A percentile compares a stretch with the other conserved stretches of the same genome.
phyloP scores from a whole-genome alignment of 2,888 invertebrate species.

The Cephus runcator region DNA sequence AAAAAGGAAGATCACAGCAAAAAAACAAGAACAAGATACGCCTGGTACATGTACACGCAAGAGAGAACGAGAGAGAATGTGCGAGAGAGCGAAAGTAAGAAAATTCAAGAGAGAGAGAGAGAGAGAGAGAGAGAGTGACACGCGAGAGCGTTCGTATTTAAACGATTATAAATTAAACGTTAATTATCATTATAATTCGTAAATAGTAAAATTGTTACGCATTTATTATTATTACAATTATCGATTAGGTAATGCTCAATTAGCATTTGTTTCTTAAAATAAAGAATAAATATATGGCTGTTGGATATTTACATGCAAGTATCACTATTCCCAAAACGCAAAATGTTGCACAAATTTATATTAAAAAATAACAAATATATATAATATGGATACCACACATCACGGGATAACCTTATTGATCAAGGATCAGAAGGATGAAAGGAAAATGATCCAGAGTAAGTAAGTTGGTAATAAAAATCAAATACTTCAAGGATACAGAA shows the following conservation, averaged over 20 bases:
- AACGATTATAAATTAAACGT: constrained; percentile 64
- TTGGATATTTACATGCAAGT: constrained; percentile 62
- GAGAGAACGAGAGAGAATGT: neutral
- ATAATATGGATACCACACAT: neutral
- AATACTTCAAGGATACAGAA: neutral
- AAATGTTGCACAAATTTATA: neutral
- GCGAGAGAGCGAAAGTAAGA: no score
- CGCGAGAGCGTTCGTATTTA: constrained; percentile 59
- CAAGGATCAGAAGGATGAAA: neutral
- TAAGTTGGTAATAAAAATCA: neutral
- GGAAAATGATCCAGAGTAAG: neutral
- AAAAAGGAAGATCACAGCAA: neutral
- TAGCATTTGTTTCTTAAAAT: constrained; percentile 67
- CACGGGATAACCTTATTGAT: neutral
- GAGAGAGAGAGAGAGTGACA: constrained; percentile 24
- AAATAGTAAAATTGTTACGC: constrained; percentile 63
- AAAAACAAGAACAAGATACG: constrained; percentile 20
- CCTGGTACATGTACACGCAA: constrained; percentile 50
- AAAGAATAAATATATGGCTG: constrained; percentile 66
- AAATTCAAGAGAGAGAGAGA: no score
- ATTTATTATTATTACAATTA: constrained; percentile 66
- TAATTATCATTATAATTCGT: constrained; percentile 64
- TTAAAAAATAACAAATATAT: neutral
- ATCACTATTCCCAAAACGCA: constrained; percentile 29
- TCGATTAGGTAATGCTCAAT: constrained; percentile 66